Base-by-base conservation (phyloP, 1,140 invertebrate species). In the Pentalonia nigronervosa region DNA sequence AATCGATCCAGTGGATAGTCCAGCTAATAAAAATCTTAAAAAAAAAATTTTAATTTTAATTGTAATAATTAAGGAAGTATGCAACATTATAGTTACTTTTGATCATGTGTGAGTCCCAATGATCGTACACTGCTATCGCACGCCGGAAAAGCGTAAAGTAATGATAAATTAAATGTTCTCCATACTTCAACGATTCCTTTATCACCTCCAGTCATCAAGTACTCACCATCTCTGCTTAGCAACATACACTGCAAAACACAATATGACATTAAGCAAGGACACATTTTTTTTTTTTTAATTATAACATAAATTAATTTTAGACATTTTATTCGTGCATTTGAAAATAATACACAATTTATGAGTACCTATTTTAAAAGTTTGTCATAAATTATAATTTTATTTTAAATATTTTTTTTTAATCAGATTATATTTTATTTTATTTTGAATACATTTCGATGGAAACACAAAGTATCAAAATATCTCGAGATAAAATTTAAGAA, bases 181-280 rank as follows among this genome's bases (percentile, higher is more conserved):
- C 99, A 99, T 86, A 99, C 98, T 96, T 99, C 98, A 94, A 99
- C 99, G 93, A 99, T 98, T 94, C 99, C 99, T 95, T 98, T 98
- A 95, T 99, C 98, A 20, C 99, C 99, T 93, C 98, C 99, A 94
- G 98, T 99, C 96, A 99, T 97, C 95, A 99, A 96, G 95, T 99
- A 99, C 96, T 99, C 99, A 84, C 99, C 99, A 96, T 99, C 99
- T 93, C 99, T 97, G 94, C 98, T 99, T 94, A 99, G 95, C 94
- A 98, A 96, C 95, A 99, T 97, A 95, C 98, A 99, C 98, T 99
- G 95, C 94, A 96, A 95, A 81, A 94, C 87, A 95, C 94, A 94
- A 91, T 25, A 41, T n/a, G 0, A 9, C 7, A 67, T 47, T 90
- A n/a, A 23, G 7, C 2, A 36, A n/a, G 4, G 2, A 48, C 0